phyloP scores from a whole-genome alignment of 2,888 invertebrate genomes.

The Chrysina gloriosa region DNA sequence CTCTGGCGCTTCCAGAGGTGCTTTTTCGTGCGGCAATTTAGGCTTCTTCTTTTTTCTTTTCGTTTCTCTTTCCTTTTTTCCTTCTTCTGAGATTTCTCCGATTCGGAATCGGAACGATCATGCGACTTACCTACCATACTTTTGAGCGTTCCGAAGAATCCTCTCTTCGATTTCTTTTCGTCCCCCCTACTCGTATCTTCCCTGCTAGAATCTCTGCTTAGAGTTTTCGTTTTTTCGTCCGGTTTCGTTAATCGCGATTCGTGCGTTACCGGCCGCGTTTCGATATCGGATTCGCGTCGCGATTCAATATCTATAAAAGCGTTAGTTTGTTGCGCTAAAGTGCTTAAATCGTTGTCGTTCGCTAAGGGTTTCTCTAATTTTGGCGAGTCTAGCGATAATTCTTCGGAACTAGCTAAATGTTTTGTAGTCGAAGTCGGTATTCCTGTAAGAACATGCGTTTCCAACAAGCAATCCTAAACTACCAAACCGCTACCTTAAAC shows the following conservation, averaged over 20 bases:
- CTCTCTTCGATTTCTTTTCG: constrained; percentile 59
- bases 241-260: constrained; percentile 43
- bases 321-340: constrained; percentile 56
- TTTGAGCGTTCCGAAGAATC: constrained; percentile 63
- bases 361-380: constrained; percentile 38
- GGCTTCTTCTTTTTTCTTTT: constrained; percentile 43
- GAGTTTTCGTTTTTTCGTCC: constrained; percentile 45
- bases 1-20: constrained; percentile 51
- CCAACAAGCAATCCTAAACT: constrained; percentile 64
- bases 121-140: constrained; percentile 62
- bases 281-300: constrained; percentile 58
- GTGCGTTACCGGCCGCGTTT: constrained; percentile 41
- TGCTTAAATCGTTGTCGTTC: constrained; percentile 39
- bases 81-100: constrained; percentile 60
- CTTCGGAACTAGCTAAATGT: constrained; percentile 61
- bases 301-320: constrained; percentile 62
- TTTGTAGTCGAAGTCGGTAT: constrained; percentile 61
- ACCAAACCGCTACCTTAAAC: constrained; percentile 54
- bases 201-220: constrained; percentile 49
- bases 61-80: constrained; percentile 53
- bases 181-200: constrained; percentile 55
- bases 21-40: constrained; percentile 38
- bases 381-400: constrained; percentile 47
- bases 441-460: constrained; percentile 66
- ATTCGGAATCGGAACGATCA: constrained; percentile 63